Base-by-base conservation (phyloP, 2,113 vertebrate genomes). In the Callithrix jacchus region DNA sequence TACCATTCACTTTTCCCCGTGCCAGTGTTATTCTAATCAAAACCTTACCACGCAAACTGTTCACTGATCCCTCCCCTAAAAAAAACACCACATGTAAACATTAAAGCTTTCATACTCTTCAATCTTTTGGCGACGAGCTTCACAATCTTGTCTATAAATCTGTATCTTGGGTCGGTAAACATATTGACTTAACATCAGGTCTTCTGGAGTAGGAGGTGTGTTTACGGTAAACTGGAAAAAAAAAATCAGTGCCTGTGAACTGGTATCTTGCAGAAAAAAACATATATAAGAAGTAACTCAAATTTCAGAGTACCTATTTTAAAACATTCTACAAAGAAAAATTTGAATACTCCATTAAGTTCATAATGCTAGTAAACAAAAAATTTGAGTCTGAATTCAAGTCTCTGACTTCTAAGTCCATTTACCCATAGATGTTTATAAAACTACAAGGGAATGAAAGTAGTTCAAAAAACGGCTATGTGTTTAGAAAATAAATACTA, bases 81-180 rank as follows among this genome's bases (percentile, higher is more conserved):
- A 87, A 96, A 93, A 40, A 79, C 13, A 94, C 14, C 10, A 92
- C 14, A 86, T 68, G 58, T 83, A 88, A 10, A 87, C 27, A 96
- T 90, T 23, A 58, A 96, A 97, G 80, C 21, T 58, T 93, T 94
- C 98, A 94, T 98, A 99, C 99, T 99, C 98, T 27, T 99, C 99
- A 97, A 99, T 99, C 92, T 98, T 99, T 61, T 97, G 98, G 42
- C 97, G 97, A 54, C 99, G 98, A 81, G 95, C 95, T 54, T 98
- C 98, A 93, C 99, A 99, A 37, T 99, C 98, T 13, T 98, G 97
- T 98, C 99, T 99, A 54, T 99, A 99, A 95, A 99, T 98, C 90
- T 93, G 97, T 97, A 99, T 98, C 96, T 99, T 99, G 61, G 99
- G 99, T 71, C 95, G 98, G 87, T 98, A 98, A 88, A 99, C 40